Conservation (phyloP, 2,113 vertebrate genomes). For the Centropus bengalensis region DNA sequence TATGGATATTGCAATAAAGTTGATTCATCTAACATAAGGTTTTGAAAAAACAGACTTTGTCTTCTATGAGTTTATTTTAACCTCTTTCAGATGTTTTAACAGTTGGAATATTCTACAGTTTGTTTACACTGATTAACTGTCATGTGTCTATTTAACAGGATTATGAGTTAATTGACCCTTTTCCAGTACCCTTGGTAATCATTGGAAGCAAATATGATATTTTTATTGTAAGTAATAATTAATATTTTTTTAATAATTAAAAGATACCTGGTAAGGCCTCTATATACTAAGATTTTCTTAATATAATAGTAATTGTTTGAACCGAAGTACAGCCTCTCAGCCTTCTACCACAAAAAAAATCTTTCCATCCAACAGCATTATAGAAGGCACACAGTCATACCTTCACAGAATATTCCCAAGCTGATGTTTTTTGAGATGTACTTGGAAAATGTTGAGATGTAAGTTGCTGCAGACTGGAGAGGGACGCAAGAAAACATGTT, state of each 20-base stretch:
- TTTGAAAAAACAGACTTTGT: not conserved
- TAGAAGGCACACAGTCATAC: not conserved
- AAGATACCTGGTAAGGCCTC: not conserved
- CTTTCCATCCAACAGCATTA: not conserved
- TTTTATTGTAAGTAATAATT: slow-evolving; percentile 86
- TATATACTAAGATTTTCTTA: not conserved
- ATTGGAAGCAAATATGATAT: slow-evolving; percentile 95
- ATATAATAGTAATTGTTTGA: not conserved
- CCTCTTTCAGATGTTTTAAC: not conserved
- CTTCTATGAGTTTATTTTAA: not conserved
- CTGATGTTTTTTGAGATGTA: not conserved
- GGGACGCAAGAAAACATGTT: not conserved
- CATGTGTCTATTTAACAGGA: slow-evolving; percentile 80
- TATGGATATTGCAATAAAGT: not conserved
- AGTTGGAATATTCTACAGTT: not conserved
- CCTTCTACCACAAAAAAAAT: not conserved
- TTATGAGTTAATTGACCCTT: slow-evolving; percentile 90
- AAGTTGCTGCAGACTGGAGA: not conserved
- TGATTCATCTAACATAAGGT: not conserved
- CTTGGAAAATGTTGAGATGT: not conserved
- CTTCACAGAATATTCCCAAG: not conserved
- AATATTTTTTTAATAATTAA: not conserved
- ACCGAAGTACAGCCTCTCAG: not conserved
- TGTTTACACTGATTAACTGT: not conserved
- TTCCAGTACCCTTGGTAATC: slow-evolving; percentile 91